A percentile compares a stretch with the other conserved stretches of the same genome.
Evolutionary conservation across 2,888 invertebrate genomes (phyloP).

Genomic region (Tryphoninae sp.): DNA sequence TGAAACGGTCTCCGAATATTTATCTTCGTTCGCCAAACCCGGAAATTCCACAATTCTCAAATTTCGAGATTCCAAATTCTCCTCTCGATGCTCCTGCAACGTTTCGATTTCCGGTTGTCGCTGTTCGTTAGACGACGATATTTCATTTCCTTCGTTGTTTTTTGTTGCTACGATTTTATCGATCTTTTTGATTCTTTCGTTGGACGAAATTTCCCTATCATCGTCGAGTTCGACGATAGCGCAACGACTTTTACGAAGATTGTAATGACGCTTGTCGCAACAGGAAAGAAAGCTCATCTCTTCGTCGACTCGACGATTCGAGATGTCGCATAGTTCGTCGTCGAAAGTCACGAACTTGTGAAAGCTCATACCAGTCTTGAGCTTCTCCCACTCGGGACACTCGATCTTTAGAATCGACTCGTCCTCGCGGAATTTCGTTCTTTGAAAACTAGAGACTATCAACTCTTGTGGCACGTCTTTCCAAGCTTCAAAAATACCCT

Average conservation of each 20-base stretch:
- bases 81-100: not conserved
- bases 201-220: not conserved
- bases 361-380: constrained; percentile 69
- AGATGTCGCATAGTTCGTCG: constrained; percentile 68
- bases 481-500: constrained; percentile 71
- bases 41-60: not conserved
- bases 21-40: not conserved
- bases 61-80: not conserved
- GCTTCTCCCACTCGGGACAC: constrained; percentile 68
- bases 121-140: not conserved
- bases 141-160: not conserved
- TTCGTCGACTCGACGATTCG: constrained; percentile 16
- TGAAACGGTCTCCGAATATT: not conserved
- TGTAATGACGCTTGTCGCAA: constrained; percentile 38
- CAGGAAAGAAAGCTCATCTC: constrained; percentile 1
- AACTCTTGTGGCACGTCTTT: constrained; percentile 69
- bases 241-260: constrained; percentile 44
- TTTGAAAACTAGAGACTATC: constrained; percentile 73
- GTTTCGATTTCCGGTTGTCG: not conserved
- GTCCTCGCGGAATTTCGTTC: constrained; percentile 73
- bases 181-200: not conserved
- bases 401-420: constrained; percentile 68
- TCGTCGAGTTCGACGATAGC: constrained; percentile 43
- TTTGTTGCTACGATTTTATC: not conserved
- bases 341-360: constrained; percentile 74